Conservation (phyloP, 1,140 invertebrate genomes). For the Ceratina japonica region DNA sequence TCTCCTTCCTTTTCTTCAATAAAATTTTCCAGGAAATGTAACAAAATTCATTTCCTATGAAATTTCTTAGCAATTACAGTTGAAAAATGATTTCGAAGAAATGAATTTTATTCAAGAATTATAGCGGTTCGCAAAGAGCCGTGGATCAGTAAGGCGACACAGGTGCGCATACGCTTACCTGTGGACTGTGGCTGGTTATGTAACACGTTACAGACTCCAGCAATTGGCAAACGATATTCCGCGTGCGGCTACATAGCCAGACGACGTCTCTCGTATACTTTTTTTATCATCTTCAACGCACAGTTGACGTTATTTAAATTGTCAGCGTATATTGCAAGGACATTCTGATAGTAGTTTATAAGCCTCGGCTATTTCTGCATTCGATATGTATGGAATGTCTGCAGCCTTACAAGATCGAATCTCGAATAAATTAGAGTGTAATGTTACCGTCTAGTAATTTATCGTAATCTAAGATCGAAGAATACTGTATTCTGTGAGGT, state of each 20-base stretch:
- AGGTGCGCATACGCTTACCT: conserved; percentile 55
- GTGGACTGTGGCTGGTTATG: conserved; percentile 58
- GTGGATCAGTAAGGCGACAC: conserved; percentile 45
- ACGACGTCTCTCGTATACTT: conserved; percentile 6
- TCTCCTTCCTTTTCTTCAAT: neutral
- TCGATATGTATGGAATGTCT: neutral
- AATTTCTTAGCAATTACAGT: neutral
- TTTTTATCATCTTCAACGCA: neutral
- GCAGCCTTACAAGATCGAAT: neutral
- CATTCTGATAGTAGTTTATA: neutral
- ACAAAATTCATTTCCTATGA: neutral
- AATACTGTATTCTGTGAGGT: too few relatives aligned
- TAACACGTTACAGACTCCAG: conserved; percentile 44
- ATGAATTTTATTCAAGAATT: conserved; percentile 13
- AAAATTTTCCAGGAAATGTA: neutral
- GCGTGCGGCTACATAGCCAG: conserved; percentile 13
- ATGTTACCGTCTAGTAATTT: neutral
- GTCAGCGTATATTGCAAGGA: neutral
- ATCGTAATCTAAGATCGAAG: neutral
- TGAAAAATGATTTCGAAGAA: conserved; percentile 30
- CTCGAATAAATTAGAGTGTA: neutral
- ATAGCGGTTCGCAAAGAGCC: conserved; percentile 21
- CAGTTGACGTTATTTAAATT: neutral
- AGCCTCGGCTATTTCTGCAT: neutral
- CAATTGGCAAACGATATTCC: conserved; percentile 32